phyloP scores from a whole-genome alignment of 2,888 invertebrate genomes.

The Parasteatoda lunata region DNA sequence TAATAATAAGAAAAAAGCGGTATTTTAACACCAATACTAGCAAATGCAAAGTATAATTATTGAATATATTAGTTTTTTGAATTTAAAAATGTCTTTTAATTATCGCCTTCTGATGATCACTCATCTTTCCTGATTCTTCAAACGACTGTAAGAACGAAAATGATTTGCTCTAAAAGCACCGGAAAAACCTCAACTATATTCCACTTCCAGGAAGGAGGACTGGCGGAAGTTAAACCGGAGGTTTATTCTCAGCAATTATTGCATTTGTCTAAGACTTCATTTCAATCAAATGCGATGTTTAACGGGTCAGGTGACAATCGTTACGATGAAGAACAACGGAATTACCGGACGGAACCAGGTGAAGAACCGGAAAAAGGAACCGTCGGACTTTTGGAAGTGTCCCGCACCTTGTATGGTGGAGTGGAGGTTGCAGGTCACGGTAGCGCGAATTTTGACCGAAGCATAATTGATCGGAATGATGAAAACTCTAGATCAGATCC shows the following conservation, averaged over 20 bases:
- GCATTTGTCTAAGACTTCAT: constrained; percentile 10
- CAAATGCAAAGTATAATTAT: too few relatives aligned
- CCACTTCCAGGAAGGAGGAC: constrained; percentile 57
- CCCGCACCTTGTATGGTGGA: constrained; percentile 39
- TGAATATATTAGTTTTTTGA: too few relatives aligned
- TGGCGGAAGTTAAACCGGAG: constrained; percentile 58
- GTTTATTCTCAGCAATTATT: constrained; percentile 46
- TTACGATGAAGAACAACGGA: constrained; percentile 34
- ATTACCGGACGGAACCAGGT: constrained; percentile 16
- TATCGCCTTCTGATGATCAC: too few relatives aligned
- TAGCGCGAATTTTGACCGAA: background rate
- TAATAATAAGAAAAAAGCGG: too few relatives aligned
- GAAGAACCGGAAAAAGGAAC: constrained; percentile 53
- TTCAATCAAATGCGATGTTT: constrained; percentile 28
- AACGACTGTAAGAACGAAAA: constrained; percentile 40
- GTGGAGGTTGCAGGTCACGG: background rate
- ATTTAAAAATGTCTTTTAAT: too few relatives aligned
- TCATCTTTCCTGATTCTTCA: constrained; percentile 16
- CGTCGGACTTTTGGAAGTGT: constrained; percentile 54
- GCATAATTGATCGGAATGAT: background rate
- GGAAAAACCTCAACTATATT: constrained; percentile 58
- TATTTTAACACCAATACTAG: too few relatives aligned
- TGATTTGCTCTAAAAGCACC: constrained; percentile 40
- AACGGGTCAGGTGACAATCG: constrained; percentile 44
- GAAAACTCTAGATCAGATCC: constrained; percentile 14